A percentile compares a stretch with the other conserved stretches of the same genome.
phyloP scores from a whole-genome alignment of 2,113 vertebrate species.

The Brienomyrus longianalis region DNA sequence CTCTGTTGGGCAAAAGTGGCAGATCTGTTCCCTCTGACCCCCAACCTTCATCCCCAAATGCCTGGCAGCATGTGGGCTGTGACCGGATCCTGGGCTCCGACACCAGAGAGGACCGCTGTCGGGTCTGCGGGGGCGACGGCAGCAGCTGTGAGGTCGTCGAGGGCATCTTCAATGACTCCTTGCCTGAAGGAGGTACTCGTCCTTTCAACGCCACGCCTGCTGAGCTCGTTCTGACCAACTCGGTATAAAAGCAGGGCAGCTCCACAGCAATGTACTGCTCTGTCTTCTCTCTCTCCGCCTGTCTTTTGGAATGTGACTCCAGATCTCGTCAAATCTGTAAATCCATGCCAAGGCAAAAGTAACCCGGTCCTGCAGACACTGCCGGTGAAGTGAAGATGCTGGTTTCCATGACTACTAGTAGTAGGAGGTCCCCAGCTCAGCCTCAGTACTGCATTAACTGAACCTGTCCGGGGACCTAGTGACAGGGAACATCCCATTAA shows the following conservation, averaged over 20 bases:
- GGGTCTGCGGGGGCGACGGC: slow-evolving; percentile 84
- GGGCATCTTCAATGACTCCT: slow-evolving; percentile 80
- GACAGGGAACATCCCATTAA: neutral
- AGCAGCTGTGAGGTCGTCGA: slow-evolving; percentile 84
- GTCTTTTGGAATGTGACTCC: neutral
- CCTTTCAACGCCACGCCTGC: neutral
- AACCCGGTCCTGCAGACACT: neutral
- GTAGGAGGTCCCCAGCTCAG: neutral
- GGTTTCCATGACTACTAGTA: neutral
- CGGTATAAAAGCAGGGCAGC: neutral
- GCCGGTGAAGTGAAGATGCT: neutral
- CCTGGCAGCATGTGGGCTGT: slow-evolving; percentile 84
- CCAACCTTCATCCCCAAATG: slow-evolving; percentile 14
- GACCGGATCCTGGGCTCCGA: slow-evolving; percentile 89
- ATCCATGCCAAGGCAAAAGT: neutral
- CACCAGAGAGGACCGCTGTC: slow-evolving; percentile 84
- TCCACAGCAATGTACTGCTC: neutral
- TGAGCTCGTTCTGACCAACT: neutral
- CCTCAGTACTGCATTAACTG: neutral
- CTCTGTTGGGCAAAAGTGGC: neutral
- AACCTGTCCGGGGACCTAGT: neutral
- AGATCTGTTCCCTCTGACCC: slow-evolving; percentile 25
- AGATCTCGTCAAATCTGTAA: neutral
- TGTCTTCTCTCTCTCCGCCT: neutral
- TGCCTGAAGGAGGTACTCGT: slow-evolving; percentile 74